Evolutionary conservation across 2,888 invertebrate species (phyloP).

Genomic region (Parasteatoda lunata): DNA sequence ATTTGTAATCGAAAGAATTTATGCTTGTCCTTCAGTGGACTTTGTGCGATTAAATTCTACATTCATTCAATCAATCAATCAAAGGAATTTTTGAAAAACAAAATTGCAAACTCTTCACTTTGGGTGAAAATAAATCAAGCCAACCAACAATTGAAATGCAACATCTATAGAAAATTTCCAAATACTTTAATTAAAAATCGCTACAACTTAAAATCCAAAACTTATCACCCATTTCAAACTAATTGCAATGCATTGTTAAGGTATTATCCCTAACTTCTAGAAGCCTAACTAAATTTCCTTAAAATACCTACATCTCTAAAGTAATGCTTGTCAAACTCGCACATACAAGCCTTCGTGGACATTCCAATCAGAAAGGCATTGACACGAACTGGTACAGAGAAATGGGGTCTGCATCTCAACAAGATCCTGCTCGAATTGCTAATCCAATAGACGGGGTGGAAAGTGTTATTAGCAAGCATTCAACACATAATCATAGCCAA

Average conservation of each 20-base stretch:
- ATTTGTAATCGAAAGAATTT: no score
- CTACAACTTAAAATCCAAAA: no score
- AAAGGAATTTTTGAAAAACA: no score
- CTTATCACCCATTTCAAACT: no score
- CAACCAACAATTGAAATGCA: no score
- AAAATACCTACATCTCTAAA: slow-evolving; percentile 25
- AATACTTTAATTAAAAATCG: no score
- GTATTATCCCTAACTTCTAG: background rate
- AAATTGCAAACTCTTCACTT: no score
- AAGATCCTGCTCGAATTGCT: slow-evolving; percentile 24
- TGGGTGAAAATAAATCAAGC: no score
- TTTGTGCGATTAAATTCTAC: no score
- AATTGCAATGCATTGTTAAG: background rate
- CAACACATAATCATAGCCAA: slow-evolving; percentile 21
- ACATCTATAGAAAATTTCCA: no score
- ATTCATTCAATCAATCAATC: no score
- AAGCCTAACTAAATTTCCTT: slow-evolving; percentile 9
- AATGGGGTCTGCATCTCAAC: slow-evolving; percentile 12
- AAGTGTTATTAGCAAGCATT: slow-evolving; percentile 32
- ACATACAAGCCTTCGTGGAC: background rate
- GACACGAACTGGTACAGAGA: background rate
- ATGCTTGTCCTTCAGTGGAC: no score
- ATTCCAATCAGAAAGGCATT: background rate
- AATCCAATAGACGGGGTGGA: slow-evolving; percentile 19
- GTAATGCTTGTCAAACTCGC: slow-evolving; percentile 44